Conservation (phyloP, 2,113 vertebrate species). For the Lepidothrix coronata region DNA sequence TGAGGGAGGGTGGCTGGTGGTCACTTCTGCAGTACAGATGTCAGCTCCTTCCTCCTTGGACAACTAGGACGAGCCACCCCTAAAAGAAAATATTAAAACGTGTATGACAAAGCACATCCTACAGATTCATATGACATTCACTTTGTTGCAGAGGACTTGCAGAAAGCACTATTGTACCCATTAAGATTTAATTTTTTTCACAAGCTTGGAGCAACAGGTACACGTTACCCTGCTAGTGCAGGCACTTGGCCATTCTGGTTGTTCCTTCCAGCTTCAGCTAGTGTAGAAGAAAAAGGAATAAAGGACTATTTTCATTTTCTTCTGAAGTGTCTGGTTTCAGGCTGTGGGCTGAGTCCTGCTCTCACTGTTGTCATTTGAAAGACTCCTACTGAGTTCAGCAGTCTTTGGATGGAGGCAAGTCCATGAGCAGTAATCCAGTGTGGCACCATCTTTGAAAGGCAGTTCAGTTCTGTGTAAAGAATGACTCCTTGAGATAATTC, state of each 20-base stretch:
- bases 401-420: not conserved
- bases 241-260: not conserved
- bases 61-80: not conserved
- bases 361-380: not conserved
- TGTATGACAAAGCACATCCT: not conserved
- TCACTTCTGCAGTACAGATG: not conserved
- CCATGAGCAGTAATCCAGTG: not conserved
- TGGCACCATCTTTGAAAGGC: not conserved
- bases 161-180: not conserved
- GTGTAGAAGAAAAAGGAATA: not conserved
- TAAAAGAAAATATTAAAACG: not conserved
- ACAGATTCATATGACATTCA: not conserved
- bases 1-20: not conserved
- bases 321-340: not conserved
- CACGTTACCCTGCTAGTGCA: not conserved
- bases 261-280: not conserved
- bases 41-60: not conserved
- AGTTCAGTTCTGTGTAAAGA: conserved; percentile 2
- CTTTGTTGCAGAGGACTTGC: not conserved
- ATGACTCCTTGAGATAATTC: not conserved
- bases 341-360: not conserved
- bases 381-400: not conserved
- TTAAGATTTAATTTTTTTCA: not conserved
- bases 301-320: not conserved
- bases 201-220: not conserved